These are phyloP conservation scores for Diabrotica undecimpunctata DNA, from an alignment of 1,140 invertebrate species.

Conservation along the genomic window DNA sequence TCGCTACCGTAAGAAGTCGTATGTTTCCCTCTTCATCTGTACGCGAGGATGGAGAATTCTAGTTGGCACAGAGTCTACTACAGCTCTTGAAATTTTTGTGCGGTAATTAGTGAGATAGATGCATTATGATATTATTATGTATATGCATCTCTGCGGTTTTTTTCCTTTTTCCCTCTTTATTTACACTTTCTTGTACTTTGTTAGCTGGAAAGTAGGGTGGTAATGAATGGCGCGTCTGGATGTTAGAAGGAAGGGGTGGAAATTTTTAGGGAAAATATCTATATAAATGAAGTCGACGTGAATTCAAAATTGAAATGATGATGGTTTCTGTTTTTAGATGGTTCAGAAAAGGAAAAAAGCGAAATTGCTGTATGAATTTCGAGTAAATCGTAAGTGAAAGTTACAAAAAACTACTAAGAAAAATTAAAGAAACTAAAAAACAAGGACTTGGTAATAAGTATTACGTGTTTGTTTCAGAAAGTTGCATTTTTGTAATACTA, in stretches of 20 bases:
- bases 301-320: neutral
- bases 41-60: neutral
- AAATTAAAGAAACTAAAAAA: too few relatives aligned
- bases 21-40: neutral
- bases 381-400: too few relatives aligned
- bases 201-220: neutral
- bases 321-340: neutral
- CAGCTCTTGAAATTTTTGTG: neutral
- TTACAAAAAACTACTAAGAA: too few relatives aligned
- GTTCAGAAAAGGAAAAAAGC: too few relatives aligned
- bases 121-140: neutral
- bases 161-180: neutral
- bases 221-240: neutral
- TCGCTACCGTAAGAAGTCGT: neutral
- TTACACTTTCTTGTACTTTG: neutral
- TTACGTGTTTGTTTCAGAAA: too few relatives aligned
- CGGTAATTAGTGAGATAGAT: conserved; percentile 2
- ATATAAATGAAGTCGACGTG: neutral
- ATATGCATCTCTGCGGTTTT: conserved; percentile 2
- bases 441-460: too few relatives aligned
- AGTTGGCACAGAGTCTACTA: neutral
- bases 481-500: too few relatives aligned
- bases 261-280: neutral
- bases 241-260: neutral
- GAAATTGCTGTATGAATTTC: too few relatives aligned